Percentiles rank a stretch among this genome's conserved stretches.
Evolutionary conservation across 2,888 invertebrate genomes (phyloP).

Genomic region (Argyra leucocephala): DNA sequence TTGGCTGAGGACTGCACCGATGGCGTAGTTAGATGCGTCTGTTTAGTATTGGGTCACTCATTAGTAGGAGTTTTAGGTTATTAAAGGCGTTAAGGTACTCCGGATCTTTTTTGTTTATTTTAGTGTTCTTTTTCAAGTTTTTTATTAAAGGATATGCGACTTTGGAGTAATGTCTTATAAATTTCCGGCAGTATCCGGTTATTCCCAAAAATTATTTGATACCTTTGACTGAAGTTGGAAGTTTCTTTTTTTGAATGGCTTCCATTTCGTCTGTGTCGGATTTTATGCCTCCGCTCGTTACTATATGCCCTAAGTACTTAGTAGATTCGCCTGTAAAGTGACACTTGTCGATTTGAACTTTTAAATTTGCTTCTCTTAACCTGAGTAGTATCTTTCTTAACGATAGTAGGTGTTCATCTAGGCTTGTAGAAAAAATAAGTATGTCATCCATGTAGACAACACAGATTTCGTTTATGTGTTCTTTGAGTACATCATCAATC

Average conservation of each 20-base stretch:
- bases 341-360: constrained; percentile 18
- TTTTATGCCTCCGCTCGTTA: constrained; percentile 27
- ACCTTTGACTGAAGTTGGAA: constrained; percentile 13
- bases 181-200: constrained; percentile 19
- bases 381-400: constrained; percentile 24
- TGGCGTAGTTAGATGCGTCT: constrained; percentile 15
- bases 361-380: too few species aligned
- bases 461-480: constrained; percentile 18
- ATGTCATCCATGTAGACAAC: constrained; percentile 31
- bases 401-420: constrained; percentile 26
- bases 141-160: constrained; percentile 20
- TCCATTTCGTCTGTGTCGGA: constrained; percentile 28
- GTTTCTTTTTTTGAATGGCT: constrained; percentile 18
- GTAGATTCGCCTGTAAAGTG: constrained; percentile 16
- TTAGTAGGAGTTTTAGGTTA: constrained; percentile 20
- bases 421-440: constrained; percentile 22
- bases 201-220: constrained; percentile 22
- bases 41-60: constrained; percentile 23
- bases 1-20: constrained; percentile 18
- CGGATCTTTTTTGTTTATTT: constrained; percentile 13
- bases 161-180: constrained; percentile 19
- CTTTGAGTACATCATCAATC: constrained; percentile 31
- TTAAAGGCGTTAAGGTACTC: constrained; percentile 18
- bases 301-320: constrained; percentile 19
- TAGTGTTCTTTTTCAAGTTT: constrained; percentile 20